Evolutionary conservation across 2,888 invertebrate genomes (phyloP).

Genomic region (Sepioteuthis lessoniana): DNA sequence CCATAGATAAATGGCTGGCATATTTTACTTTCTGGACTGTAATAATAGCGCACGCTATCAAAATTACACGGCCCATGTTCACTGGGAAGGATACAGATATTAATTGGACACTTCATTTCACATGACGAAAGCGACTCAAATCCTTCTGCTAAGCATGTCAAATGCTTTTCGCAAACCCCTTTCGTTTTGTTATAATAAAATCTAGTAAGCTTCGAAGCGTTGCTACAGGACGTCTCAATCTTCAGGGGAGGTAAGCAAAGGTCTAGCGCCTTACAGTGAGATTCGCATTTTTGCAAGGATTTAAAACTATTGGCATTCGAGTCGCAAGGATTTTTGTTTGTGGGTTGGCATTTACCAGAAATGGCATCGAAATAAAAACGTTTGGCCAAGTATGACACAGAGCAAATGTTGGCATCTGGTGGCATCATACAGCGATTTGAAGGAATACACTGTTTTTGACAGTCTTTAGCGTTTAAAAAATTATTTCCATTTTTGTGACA

Average conservation of each 20-base stretch:
- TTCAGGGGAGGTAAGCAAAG: not conserved
- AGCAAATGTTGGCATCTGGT: not conserved
- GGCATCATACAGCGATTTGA: not conserved
- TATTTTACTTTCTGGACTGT: not conserved
- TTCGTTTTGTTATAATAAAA: not conserved
- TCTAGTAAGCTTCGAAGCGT: not conserved
- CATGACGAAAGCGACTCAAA: not conserved
- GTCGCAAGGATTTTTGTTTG: not conserved
- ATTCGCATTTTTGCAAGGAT: not conserved
- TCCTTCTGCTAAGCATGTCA: not conserved
- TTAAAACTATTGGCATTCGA: not conserved
- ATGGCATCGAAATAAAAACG: not conserved
- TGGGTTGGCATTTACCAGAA: not conserved
- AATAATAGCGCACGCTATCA: not conserved
- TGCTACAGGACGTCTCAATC: not conserved
- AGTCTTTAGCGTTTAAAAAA: conserved; percentile 86
- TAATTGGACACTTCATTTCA: not conserved
- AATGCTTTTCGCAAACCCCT: not conserved
- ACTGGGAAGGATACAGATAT: not conserved
- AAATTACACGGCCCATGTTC: not conserved
- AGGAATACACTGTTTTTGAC: conserved; percentile 72
- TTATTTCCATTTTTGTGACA: conserved; percentile 93
- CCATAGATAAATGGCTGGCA: conserved; percentile 84
- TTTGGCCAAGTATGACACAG: not conserved
- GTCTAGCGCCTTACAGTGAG: not conserved